phyloP scores from a whole-genome alignment of 2,888 invertebrate species.

The Eristalis pertinax region DNA sequence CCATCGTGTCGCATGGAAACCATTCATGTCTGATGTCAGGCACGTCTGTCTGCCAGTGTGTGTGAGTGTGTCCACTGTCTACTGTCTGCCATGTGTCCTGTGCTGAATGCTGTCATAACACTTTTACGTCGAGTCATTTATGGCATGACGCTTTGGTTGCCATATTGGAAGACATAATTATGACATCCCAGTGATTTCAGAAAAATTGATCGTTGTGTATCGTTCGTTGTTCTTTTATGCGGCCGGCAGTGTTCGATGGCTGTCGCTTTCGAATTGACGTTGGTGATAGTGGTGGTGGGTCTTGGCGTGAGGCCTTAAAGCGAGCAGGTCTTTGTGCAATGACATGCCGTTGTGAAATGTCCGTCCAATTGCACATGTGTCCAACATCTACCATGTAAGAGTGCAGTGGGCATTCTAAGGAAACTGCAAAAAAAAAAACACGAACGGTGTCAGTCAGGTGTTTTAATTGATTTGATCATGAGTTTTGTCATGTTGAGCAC shows the following conservation, averaged over 20 bases:
- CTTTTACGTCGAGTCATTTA: slow-evolving; percentile 11
- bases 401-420: background rate
- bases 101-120: background rate
- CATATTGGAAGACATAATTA: slow-evolving; percentile 45
- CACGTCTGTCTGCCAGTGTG: background rate
- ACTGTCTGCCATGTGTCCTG: background rate
- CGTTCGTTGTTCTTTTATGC: background rate
- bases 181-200: slow-evolving; percentile 41
- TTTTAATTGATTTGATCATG: background rate
- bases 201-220: slow-evolving; percentile 14
- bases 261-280: background rate
- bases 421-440: background rate
- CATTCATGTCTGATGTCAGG: slow-evolving; percentile 9
- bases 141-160: slow-evolving; percentile 22
- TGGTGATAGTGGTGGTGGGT: background rate
- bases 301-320: background rate
- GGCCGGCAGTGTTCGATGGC: background rate
- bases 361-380: background rate
- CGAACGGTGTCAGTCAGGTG: background rate
- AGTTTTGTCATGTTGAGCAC: background rate
- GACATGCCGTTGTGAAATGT: slow-evolving; percentile 5
- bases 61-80: too few relatives aligned
- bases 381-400: background rate
- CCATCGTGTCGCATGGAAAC: background rate
- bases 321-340: background rate